Evolutionary conservation across 2,113 vertebrate genomes (phyloP), one percentile per base, ranked within the genome.

Genomic region (Pygoscelis adeliae): DNA sequence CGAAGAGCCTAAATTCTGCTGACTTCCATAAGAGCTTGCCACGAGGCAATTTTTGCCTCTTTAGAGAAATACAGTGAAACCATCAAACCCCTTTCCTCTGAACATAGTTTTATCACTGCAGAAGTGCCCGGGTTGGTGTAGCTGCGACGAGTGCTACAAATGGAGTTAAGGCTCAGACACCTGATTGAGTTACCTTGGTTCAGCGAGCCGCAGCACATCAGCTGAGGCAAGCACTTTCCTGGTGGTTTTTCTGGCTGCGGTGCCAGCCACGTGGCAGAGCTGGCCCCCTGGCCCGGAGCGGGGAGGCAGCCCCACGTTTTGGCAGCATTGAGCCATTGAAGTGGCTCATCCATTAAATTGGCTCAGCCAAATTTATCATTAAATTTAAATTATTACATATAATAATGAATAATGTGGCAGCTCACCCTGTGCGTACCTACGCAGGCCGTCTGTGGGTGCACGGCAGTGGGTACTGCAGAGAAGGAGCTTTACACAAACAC

Each of bases 381-480:
- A n/a, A 32, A 55, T 86, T 81, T 42, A 40, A 86, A 50, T 91
- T 38, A 53, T 62, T 67, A 6, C 20, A 20, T 53, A 10, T 15
- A 82, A 52, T 18, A 82, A 44, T 7, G 53, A 81, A 53, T 30
- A 56, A 52, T 1, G 2, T 6, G 29, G 63, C 71, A 73, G 50
- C 59, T 94, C 32, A 38, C 36, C 56, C 42, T 26, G 3, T 38
- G 27, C 0, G 0, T 40, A 36, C 1, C 11, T 42, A 34, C 2
- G 0, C 32, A 30, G 32, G 26, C 50, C 0, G 3, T 4, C 61
- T n/a, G 46, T 0, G 13, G 29, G 17, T 62, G 29, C n/a, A 3
- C 0, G 15, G 66, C 42, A 40, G 34, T 2, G 15, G 58, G 42
- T 50, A 30, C 47, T 22, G 36, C 26, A 63, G n/a, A 52, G 90